These are phyloP conservation scores for Trypoxylon attenuatum DNA, from an alignment of 2,888 invertebrate species.

Conservation along the genomic window DNA sequence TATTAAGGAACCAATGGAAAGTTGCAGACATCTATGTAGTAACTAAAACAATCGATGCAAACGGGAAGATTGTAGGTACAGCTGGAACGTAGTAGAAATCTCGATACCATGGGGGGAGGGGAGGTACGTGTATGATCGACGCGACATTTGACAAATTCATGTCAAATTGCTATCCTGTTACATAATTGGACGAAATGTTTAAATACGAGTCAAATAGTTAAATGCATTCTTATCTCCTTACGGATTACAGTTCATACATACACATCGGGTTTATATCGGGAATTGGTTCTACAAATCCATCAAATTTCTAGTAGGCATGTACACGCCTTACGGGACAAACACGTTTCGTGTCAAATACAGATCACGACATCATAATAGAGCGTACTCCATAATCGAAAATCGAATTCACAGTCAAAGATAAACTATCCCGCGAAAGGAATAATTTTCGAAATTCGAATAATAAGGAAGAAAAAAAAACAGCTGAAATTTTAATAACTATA, in stretches of 20 bases:
- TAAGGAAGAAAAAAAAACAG: not conserved
- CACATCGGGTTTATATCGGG: constrained; percentile 2
- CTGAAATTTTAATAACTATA: constrained; percentile 13
- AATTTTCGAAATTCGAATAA: constrained; percentile 3
- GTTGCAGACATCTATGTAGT: not conserved
- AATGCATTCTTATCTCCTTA: not conserved
- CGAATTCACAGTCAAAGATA: too few relatives aligned
- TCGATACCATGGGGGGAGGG: constrained; percentile 16
- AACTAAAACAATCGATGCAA: constrained; percentile 12
- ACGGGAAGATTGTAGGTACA: too few relatives aligned
- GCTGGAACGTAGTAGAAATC: not conserved
- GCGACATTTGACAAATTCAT: not conserved
- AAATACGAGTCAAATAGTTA: not conserved
- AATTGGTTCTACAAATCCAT: constrained; percentile 4
- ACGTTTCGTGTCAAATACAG: too few relatives aligned
- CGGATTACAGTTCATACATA: constrained; percentile 2
- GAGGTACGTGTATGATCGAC: not conserved
- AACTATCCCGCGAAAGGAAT: too few relatives aligned
- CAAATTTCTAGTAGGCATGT: constrained; percentile 1
- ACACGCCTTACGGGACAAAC: too few relatives aligned
- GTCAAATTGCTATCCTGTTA: not conserved
- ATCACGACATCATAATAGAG: too few relatives aligned
- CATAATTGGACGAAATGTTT: not conserved
- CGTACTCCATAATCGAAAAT: too few relatives aligned
- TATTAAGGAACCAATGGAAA: constrained; percentile 25